Percentiles rank a stretch among this genome's conserved stretches.
phyloP scores from a whole-genome alignment of 2,888 invertebrate species.

The Pollenia angustigena region DNA sequence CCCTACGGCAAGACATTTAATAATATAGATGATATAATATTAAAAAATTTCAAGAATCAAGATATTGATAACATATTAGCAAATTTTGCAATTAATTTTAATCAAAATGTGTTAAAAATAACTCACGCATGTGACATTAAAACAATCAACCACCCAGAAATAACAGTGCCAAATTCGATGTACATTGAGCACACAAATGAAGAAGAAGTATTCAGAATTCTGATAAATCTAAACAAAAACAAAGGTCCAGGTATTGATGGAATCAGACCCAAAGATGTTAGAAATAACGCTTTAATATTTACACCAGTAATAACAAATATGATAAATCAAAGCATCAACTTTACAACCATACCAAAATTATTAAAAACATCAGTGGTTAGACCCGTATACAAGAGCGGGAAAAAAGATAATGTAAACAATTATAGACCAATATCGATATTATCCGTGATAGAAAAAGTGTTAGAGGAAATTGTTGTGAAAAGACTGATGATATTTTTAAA shows the following conservation, averaged over 20 bases:
- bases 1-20: background rate
- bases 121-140: background rate
- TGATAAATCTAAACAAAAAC: background rate
- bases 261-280: background rate
- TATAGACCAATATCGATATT: too few relatives aligned
- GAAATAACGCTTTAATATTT: background rate
- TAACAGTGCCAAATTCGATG: background rate
- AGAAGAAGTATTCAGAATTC: background rate
- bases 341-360: background rate
- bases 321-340: background rate
- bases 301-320: background rate
- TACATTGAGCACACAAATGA: background rate
- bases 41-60: background rate
- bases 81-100: background rate
- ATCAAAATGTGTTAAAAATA: background rate
- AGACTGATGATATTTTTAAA: too few relatives aligned
- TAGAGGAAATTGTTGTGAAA: too few relatives aligned
- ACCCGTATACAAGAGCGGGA: background rate
- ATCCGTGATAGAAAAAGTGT: too few relatives aligned
- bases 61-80: background rate
- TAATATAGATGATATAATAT: background rate
- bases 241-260: background rate
- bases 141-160: background rate
- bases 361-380: background rate
- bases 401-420: too few relatives aligned